These are phyloP conservation scores for Hemicrepidius hirtus DNA, from an alignment of 2,888 invertebrate species.

Conservation along the genomic window DNA sequence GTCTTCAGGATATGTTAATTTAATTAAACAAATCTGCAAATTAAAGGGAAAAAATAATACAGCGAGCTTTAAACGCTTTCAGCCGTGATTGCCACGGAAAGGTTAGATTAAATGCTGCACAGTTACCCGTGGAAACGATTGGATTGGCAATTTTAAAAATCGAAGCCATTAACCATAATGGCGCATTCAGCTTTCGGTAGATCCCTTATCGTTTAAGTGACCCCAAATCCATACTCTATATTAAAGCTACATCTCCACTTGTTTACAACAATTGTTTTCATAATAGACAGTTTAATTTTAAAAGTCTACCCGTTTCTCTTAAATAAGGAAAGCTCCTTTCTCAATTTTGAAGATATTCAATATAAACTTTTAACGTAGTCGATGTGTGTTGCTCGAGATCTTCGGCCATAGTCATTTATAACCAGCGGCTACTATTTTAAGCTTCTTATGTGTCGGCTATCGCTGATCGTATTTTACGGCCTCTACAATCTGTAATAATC, in stretches of 20 bases:
- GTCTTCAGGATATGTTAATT: conserved; percentile 39
- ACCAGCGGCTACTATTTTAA: conserved; percentile 54
- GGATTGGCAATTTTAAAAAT: conserved; percentile 54
- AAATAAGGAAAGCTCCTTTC: background rate
- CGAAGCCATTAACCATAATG: conserved; percentile 54
- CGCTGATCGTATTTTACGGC: conserved; percentile 60
- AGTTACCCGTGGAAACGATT: conserved; percentile 52
- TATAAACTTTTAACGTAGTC: conserved; percentile 29
- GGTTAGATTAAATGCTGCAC: conserved; percentile 52
- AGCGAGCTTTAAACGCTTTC: conserved; percentile 48
- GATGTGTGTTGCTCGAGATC: conserved; percentile 39
- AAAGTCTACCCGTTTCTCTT: background rate
- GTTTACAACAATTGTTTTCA: conserved; percentile 16
- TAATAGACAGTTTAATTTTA: background rate
- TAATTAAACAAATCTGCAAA: conserved; percentile 56
- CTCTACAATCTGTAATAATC: conserved; percentile 64
- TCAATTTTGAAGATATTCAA: conserved; percentile 25
- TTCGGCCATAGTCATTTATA: conserved; percentile 49
- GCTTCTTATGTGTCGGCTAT: conserved; percentile 53
- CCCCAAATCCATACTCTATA: conserved; percentile 38
- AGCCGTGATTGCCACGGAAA: conserved; percentile 50
- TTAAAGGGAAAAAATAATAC: conserved; percentile 50
- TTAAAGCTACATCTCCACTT: conserved; percentile 17
- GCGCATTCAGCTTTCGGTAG: conserved; percentile 48
- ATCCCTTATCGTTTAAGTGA: conserved; percentile 50